Evolutionary conservation across 2,888 invertebrate species (phyloP), one percentile per base, ranked within the genome.

Genomic region (Amblyjoppa proteus): DNA sequence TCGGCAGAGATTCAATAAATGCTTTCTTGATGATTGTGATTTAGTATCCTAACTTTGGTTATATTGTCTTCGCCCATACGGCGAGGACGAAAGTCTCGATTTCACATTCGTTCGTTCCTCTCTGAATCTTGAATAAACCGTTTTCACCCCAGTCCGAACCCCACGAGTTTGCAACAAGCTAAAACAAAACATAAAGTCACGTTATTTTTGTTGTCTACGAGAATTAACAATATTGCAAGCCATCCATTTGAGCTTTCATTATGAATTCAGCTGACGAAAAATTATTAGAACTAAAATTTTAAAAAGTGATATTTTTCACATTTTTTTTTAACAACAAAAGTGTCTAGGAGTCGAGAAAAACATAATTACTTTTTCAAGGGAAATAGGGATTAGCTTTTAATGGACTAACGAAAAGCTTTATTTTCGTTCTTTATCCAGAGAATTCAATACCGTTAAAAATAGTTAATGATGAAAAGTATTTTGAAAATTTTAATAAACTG

Each of bases 81-180:
- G 96, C 97, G 70, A 99, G 95, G 4, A 99, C 97, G 94, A 97
- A 98, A 1, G 96, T 96, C 93, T 99, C 99, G 91, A 99, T 98
- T 88, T 97, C 97, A 91, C 98, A 97, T 92, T 99, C 98, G 94
- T 98, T 97, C 77, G 92, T 94, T 61, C 99, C 99, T 81, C 97
- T 96, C 5, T 95, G 94, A 90, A 99, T 99, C 84, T 97, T 96
- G 96, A 99, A 99, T 92, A 96, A 97, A 0, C 99, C 99, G 86
- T 96, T 95, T 93, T 99, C 98, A 11, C 99, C 99, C 99, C 99
- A 99, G 88, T 96, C 95, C 0, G 94, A 91, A 9, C 99, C 99
- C 99, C 99, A 99, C 49, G 98, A 98, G 94, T 99, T 99, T 69
- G 98, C 98, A 61, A 97, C 98, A 92, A 97, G 95, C 99, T 99